Evolutionary conservation across 2,888 invertebrate species (phyloP).

Genomic region (Zele albiditarsus): DNA sequence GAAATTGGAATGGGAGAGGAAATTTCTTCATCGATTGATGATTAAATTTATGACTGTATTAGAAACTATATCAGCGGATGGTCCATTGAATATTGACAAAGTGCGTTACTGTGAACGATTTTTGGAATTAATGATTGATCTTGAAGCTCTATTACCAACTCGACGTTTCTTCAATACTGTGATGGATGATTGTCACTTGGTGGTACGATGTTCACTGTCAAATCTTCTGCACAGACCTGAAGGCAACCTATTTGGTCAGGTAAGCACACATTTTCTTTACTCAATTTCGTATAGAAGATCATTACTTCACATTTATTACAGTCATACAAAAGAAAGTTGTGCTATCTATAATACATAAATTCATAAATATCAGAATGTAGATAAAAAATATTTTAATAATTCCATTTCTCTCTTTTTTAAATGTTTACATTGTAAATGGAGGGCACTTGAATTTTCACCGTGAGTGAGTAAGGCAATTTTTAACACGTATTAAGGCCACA

Average conservation of each 20-base stretch:
- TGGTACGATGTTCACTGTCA: constrained; percentile 91
- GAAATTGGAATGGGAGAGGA: constrained; percentile 87
- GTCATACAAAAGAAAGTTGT: constrained; percentile 42
- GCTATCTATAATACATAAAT: constrained; percentile 37
- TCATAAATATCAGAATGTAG: constrained; percentile 55
- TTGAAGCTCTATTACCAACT: constrained; percentile 96
- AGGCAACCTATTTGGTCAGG: constrained; percentile 94
- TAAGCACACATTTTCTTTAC: constrained; percentile 73
- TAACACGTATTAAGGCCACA: constrained; percentile 25
- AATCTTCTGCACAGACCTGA: constrained; percentile 83
- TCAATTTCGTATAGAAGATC: neutral
- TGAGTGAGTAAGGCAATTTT: constrained; percentile 13
- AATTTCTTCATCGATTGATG: constrained; percentile 89
- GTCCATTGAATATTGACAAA: constrained; percentile 74
- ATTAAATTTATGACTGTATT: constrained; percentile 89
- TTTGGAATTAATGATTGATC: constrained; percentile 94
- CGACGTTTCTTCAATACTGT: constrained; percentile 97
- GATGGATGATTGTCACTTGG: constrained; percentile 94
- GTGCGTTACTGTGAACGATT: constrained; percentile 94
- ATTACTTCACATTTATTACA: constrained; percentile 28
- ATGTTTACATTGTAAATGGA: constrained; percentile 30
- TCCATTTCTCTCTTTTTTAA: constrained; percentile 4
- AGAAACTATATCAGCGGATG: constrained; percentile 81
- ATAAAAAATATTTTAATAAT: constrained; percentile 44
- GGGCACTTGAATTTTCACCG: constrained; percentile 33